Base-by-base conservation (phyloP, 2,113 vertebrate genomes). In the Oncorhynchus clarkii region DNA sequence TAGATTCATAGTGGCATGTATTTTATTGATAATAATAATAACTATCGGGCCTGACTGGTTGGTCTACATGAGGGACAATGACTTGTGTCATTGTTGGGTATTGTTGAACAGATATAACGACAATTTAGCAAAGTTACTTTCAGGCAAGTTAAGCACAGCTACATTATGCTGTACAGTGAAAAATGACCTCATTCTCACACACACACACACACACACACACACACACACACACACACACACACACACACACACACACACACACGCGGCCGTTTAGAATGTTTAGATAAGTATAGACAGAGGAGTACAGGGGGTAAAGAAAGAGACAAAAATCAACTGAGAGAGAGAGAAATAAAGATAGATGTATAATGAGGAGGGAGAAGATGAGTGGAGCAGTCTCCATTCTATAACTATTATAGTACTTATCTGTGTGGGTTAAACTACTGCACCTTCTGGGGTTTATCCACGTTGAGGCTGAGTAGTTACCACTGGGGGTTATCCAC, bases 351-450 rank as follows among this genome's bases (percentile, higher is more conserved):
- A 75, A 79, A 76, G 67, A 84, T 67, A 76, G 70, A 84, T 89
- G 82, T 82, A 93, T 70, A 92, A 87, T 88, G 90, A 90, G 4
- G 75, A 94, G 81, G 94, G 93, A 66, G 92, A 92, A 82, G 94
- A 94, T 0, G 96, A 95, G 75, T 64, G 69, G 31, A 76, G 86
- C 62, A 95, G 95, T 54, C 93, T 97, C 3, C 95, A 95, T 45
- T 93, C 96, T 2, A 65, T 97, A 80, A 95, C 93, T 26, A 94
- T 97, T 84, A 92, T 96, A 78, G 88, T 96, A 87, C 85, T 96
- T 84, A 86, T 96, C 78, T 97, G 94, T 82, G 95, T 93, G 62
- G 70, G 84, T 96, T 83, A 98, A 96, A 93, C 93, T 98, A 86
- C 88, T 98, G 89, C 96, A 96, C 87, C 92, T 94, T 14, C 92